Evolutionary conservation across 2,113 vertebrate genomes (phyloP).

Genomic region (Lampris incognitus): DNA sequence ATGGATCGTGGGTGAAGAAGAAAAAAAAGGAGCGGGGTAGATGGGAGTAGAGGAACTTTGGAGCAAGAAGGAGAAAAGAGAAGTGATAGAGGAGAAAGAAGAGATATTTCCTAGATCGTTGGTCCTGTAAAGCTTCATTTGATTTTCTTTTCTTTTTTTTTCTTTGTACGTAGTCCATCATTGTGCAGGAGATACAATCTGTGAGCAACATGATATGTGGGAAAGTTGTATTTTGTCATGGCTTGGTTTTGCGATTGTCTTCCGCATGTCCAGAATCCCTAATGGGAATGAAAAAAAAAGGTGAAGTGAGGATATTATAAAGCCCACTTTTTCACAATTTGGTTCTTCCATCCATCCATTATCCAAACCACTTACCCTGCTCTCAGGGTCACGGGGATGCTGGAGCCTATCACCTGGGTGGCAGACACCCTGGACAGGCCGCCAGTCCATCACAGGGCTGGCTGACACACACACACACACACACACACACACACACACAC

Average conservation of each 20-base stretch:
- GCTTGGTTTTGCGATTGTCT: background rate
- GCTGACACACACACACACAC: too few relatives aligned
- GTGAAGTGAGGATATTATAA: constrained; percentile 10
- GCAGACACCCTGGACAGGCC: too few relatives aligned
- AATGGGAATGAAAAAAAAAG: background rate
- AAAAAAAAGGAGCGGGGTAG: background rate
- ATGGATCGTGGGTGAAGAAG: background rate
- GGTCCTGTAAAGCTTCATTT: background rate
- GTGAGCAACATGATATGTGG: background rate
- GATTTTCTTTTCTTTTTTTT: background rate
- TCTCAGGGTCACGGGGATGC: too few relatives aligned
- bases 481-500: too few relatives aligned
- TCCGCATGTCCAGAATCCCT: background rate
- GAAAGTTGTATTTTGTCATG: too few relatives aligned
- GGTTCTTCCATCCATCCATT: background rate
- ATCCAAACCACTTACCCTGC: too few relatives aligned
- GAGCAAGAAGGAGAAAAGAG: background rate
- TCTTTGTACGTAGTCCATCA: background rate
- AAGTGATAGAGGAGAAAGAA: background rate
- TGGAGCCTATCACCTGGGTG: too few relatives aligned
- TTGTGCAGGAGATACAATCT: background rate
- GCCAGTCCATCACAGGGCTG: too few relatives aligned
- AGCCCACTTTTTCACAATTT: background rate
- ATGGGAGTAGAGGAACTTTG: background rate
- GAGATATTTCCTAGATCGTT: background rate